Evolutionary conservation across 2,797 vertebrate genomes (phyloP), one percentile per base, ranked within the genome.

Genomic region (Lycodopsis pacificus): DNA sequence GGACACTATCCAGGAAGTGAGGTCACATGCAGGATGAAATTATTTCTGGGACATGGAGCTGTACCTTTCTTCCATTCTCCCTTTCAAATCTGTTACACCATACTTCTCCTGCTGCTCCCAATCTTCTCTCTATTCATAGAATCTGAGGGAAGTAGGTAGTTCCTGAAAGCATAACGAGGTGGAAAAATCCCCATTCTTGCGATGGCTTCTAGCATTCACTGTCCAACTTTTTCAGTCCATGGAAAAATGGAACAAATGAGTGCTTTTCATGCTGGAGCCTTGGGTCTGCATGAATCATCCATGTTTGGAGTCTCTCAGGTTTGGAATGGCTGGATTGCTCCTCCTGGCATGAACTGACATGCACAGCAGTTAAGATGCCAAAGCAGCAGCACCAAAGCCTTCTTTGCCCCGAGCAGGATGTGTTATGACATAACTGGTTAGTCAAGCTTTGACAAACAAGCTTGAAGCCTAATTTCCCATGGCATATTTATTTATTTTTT

Each of bases 381-480:
- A 73, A 85, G 77, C 66, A 74, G 82, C 76, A 65, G 65, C 76
- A 85, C 77, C 86, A 62, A 82, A 84, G 86, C 46, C 58, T 68
- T 83, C 82, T 85, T 71, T 66, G 76, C 88, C 82, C 36, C 3
- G 54, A 87, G 88, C 70, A 75, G 76, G 77, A 88, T 86, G 86
- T 84, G 77, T 85, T 86, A 49, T 91, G 82, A 91, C 88, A 89
- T 71, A 80, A 90, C 81, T 90, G 88, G 83, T 92, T 92, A 88
- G 84, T 90, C 88, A 89, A 87, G 84, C 88, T 90, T 90, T 84
- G 67, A 77, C 79, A 88, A 88, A 86, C 82, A 88, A 85, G 81
- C 86, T 76, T 61, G 68, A 71, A 83, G 72, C 65, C 76, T 90
- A 81, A 90, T 91, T 88, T 89, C 71, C 58, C 57, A 76, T 88